Percentiles rank a stretch among this genome's conserved stretches.
Evolutionary conservation across 2,797 vertebrate genomes (phyloP).

Genomic region (Brachyalestes nurse): DNA sequence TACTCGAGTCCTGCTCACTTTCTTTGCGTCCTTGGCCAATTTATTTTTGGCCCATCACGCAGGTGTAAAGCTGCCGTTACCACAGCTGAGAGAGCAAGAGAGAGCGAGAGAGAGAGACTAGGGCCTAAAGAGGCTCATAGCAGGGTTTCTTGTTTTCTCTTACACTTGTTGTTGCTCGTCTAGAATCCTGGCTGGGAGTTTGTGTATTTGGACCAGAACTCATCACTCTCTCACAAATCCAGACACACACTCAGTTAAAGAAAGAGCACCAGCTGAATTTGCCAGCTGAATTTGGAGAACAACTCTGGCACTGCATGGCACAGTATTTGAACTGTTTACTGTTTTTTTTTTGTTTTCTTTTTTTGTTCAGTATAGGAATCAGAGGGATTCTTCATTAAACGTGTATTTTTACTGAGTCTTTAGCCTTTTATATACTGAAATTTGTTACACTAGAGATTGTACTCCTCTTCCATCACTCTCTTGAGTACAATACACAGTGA

Average conservation of each 20-base stretch:
- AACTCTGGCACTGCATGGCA: slow-evolving; percentile 47
- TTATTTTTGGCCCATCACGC: background rate
- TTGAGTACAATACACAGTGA: background rate
- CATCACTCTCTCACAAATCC: slow-evolving; percentile 61
- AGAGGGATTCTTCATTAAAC: background rate
- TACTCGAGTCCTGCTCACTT: background rate
- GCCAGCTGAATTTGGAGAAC: slow-evolving; percentile 76
- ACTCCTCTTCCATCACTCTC: no score
- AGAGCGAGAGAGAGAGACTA: background rate
- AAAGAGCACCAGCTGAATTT: slow-evolving; percentile 72
- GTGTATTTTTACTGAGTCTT: no score
- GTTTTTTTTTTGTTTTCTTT: no score
- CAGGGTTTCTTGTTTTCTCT: slow-evolving; percentile 11
- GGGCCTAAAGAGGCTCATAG: background rate
- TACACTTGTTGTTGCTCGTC: background rate
- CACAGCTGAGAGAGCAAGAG: background rate
- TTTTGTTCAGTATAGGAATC: background rate
- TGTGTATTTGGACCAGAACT: slow-evolving; percentile 66
- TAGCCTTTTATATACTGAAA: no score
- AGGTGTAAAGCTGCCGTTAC: background rate
- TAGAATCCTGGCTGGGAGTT: slow-evolving; percentile 69
- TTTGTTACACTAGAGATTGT: no score
- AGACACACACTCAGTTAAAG: slow-evolving; percentile 69
- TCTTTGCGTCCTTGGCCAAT: background rate
- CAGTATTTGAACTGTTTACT: background rate